Evolutionary conservation across 2,797 vertebrate genomes (phyloP).

Genomic region (Vireo griseus): DNA sequence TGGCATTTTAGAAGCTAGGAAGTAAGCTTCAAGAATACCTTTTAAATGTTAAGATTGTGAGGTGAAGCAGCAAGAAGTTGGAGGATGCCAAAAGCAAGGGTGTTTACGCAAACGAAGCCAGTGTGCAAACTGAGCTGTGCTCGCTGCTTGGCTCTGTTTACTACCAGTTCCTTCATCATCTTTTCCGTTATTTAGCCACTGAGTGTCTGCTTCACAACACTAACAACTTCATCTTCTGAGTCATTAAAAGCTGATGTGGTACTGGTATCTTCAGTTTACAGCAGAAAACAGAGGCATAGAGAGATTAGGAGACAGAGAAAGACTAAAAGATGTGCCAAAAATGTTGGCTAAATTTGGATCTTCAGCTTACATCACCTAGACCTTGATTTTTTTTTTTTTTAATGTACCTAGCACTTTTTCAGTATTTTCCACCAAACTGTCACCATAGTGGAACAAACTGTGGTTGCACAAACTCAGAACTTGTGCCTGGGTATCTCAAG

Average conservation of each 20-base stretch:
- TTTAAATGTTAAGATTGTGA: not conserved
- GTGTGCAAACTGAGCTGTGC: not conserved
- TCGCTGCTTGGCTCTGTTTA: constrained; percentile 10
- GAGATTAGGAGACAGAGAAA: not conserved
- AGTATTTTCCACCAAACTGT: not conserved
- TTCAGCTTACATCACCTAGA: not conserved
- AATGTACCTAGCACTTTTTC: not conserved
- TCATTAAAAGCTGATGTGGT: not conserved
- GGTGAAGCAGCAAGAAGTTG: not conserved
- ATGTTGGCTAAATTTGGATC: not conserved
- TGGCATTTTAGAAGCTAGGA: constrained; percentile 6
- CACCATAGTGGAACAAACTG: not conserved
- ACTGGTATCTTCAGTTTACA: not conserved
- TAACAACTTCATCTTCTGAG: not conserved
- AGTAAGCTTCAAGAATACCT: constrained; percentile 2
- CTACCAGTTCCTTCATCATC: constrained; percentile 4
- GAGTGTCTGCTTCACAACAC: not conserved
- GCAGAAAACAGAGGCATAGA: not conserved
- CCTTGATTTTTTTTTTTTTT: too few species aligned
- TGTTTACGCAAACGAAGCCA: not conserved
- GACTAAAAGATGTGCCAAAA: not conserved
- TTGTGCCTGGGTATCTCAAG: not conserved
- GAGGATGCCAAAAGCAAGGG: not conserved
- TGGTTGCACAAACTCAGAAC: not conserved
- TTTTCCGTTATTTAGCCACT: constrained; percentile 1